phyloP scores from a whole-genome alignment of 2,797 vertebrate species.

The Danio kyathit region DNA sequence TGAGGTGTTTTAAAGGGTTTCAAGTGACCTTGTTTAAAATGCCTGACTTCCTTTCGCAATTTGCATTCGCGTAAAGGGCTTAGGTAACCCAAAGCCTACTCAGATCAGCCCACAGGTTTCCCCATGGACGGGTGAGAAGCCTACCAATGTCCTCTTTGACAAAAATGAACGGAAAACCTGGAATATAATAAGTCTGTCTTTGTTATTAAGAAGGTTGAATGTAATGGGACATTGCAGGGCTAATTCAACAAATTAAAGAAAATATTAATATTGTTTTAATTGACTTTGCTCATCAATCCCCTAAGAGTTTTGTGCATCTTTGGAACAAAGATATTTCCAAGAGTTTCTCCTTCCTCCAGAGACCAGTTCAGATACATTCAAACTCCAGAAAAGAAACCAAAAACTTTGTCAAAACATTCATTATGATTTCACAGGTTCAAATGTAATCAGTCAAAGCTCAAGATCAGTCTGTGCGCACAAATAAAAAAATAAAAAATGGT shows the following conservation, averaged over 20 bases:
- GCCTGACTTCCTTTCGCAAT: constrained; percentile 36
- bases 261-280: too few relatives aligned
- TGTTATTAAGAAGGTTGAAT: background rate
- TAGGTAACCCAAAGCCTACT: constrained; percentile 13
- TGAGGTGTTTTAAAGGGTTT: constrained; percentile 37
- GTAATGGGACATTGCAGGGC: background rate
- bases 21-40: constrained; percentile 47
- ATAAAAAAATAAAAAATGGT: too few relatives aligned
- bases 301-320: too few relatives aligned
- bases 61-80: constrained; percentile 10
- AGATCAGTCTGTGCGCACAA: too few relatives aligned
- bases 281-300: too few relatives aligned
- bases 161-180: background rate
- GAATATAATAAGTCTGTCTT: background rate
- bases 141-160: background rate
- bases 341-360: too few relatives aligned
- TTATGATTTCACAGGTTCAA: too few relatives aligned
- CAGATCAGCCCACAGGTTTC: background rate
- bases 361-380: too few relatives aligned
- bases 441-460: too few relatives aligned
- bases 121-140: background rate
- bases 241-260: background rate
- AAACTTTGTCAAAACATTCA: too few relatives aligned
- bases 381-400: too few relatives aligned
- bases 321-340: too few relatives aligned